phyloP scores from a whole-genome alignment of 2,113 vertebrate species.

The Zosterops lateralis region DNA sequence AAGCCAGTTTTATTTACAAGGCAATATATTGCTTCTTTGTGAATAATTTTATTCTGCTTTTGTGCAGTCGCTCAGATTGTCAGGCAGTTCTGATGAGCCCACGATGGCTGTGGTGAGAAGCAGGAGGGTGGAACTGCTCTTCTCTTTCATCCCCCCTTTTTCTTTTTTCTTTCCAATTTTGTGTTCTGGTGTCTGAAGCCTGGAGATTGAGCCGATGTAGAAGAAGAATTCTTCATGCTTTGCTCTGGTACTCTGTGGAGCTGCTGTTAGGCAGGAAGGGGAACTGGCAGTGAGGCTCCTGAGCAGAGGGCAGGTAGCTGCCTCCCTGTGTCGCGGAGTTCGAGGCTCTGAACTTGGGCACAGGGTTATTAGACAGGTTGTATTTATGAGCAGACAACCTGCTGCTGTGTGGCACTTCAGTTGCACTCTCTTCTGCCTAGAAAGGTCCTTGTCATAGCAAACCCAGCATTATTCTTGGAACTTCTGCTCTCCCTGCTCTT shows the following conservation, averaged over 20 bases:
- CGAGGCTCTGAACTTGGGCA: background rate
- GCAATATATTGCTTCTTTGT: background rate
- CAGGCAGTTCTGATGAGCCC: background rate
- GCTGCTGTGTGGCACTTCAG: background rate
- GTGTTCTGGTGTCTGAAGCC: background rate
- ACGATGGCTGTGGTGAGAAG: background rate
- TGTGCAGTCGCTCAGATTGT: background rate
- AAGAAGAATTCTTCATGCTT: background rate
- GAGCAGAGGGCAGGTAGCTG: background rate
- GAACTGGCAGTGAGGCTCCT: background rate
- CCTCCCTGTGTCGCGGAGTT: background rate
- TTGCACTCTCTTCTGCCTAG: background rate
- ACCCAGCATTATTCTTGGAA: background rate
- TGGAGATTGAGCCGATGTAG: background rate
- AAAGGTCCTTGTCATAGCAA: background rate
- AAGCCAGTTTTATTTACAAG: background rate
- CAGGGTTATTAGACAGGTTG: background rate
- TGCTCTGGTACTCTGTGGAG: background rate
- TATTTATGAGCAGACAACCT: background rate
- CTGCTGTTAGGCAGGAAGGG: background rate
- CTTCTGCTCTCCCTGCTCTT: background rate
- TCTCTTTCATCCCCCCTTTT: background rate
- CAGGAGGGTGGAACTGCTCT: background rate
- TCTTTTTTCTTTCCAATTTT: background rate
- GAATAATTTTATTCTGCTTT: background rate